A percentile compares a stretch with the other conserved stretches of the same genome.
phyloP scores from a whole-genome alignment of 2,888 invertebrate species.

The Sesamia inferens region DNA sequence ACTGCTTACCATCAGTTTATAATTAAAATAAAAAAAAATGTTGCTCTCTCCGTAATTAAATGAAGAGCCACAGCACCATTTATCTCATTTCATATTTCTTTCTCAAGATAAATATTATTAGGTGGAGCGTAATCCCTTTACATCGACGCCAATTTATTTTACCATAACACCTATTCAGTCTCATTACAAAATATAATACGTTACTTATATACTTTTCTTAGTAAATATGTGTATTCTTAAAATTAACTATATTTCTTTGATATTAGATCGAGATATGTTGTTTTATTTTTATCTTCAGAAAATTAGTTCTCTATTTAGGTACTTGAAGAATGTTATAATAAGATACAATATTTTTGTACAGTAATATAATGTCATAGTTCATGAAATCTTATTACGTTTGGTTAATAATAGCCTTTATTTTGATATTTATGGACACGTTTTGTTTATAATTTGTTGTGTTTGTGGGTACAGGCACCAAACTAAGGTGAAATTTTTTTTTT shows the following conservation, averaged over 20 bases:
- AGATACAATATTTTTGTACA: constrained; percentile 35
- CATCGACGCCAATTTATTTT: background rate
- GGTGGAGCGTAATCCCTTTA: background rate
- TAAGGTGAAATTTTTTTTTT: too few relatives aligned
- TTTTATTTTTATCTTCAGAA: constrained; percentile 8
- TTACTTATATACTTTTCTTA: background rate
- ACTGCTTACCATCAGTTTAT: too few relatives aligned
- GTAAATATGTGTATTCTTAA: background rate
- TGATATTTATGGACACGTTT: constrained; percentile 23
- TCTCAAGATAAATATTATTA: background rate
- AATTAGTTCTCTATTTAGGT: constrained; percentile 27
- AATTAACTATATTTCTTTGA: background rate
- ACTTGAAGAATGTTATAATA: constrained; percentile 17
- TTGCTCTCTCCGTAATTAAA: background rate
- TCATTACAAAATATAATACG: background rate
- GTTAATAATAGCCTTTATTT: constrained; percentile 17
- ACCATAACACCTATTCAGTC: background rate
- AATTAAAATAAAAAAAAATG: too few relatives aligned
- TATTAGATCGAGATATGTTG: background rate
- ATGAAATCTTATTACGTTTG: constrained; percentile 43
- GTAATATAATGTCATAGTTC: constrained; percentile 21
- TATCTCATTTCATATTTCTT: background rate
- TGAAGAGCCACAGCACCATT: background rate
- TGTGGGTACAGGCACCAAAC: background rate
- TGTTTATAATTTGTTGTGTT: constrained; percentile 1